Evolutionary conservation across 1,140 invertebrate genomes (phyloP).

Genomic region (Drosophila leontia): DNA sequence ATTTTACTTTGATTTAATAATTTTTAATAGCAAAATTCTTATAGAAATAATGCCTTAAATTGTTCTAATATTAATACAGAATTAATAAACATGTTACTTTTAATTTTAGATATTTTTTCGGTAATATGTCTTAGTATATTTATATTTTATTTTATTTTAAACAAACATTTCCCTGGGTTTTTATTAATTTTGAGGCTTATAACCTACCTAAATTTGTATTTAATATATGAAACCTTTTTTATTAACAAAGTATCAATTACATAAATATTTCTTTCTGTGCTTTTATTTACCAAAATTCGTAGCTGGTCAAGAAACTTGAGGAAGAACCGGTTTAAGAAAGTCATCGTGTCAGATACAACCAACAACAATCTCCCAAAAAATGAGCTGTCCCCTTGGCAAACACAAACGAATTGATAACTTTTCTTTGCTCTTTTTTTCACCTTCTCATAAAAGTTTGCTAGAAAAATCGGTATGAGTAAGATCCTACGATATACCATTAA

Average conservation of each 20-base stretch:
- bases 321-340: constrained; percentile 76
- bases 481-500: constrained; percentile 6
- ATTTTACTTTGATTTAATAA: too few species aligned
- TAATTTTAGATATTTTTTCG: too few species aligned
- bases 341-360: constrained; percentile 5
- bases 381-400: constrained; percentile 13
- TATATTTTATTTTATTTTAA: neutral
- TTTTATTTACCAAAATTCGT: constrained; percentile 36
- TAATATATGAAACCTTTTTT: too few species aligned
- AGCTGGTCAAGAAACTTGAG: constrained; percentile 38
- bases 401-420: constrained; percentile 39
- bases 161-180: neutral
- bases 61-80: too few species aligned
- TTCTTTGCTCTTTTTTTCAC: neutral
- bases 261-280: neutral
- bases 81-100: too few species aligned
- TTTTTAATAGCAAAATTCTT: too few species aligned
- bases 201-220: neutral
- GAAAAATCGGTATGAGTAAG: constrained; percentile 58
- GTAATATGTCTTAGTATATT: too few species aligned
- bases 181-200: neutral
- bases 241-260: neutral
- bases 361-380: constrained; percentile 1
- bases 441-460: constrained; percentile 25
- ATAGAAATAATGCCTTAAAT: neutral